Base-by-base conservation (phyloP, 2,888 invertebrate species). In the Cordilura impudica region DNA sequence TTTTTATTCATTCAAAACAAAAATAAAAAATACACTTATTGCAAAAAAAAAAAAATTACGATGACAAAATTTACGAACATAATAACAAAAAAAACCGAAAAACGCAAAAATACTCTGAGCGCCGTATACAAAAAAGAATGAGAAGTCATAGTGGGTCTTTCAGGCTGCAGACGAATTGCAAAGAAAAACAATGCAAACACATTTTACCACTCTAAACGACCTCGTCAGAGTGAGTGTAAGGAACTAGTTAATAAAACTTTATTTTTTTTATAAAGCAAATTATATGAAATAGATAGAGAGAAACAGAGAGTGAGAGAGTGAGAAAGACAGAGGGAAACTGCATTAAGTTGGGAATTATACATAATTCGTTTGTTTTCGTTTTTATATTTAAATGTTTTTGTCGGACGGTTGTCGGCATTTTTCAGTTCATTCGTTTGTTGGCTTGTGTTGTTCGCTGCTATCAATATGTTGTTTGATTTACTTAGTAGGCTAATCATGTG, bases 401-500 rank as follows among this genome's bases (percentile, higher is more conserved):
- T 72, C 43, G 14, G 29, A 26, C 39, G 31, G 29, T 23, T 69
- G 70, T 71, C 58, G 53, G 61, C 71, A 51, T 51, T 60, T 16
- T 56, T 60, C 18, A 12, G 12, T 35, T 12, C 47, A 19, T 29
- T 60, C 70, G 65, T 70, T 60, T 16, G 16, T 3, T 47, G 16
- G 47, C 2, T 54, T 60, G 23, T 23, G 26, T 26, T 8, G 39
- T 61, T 19, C 16, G 31, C n/a, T 39, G 12, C 43, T 66, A 65
- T 58, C 29, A 58, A 56, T 73, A n/a, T 69, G 63, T 65, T 71
- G 66, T 71, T 78, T 72, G 80, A 75, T 78, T 81, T 77, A 79
- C 72, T 78, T 86, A 87, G 86, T 87, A 86, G 87, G 87, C 87
- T 87, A 88, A 87, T 87, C 88, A 87, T 88, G 84, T 87, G 87